Percentiles rank a stretch among this genome's conserved stretches.
phyloP scores from a whole-genome alignment of 2,888 invertebrate genomes.

The Drosophila macrothrix region DNA sequence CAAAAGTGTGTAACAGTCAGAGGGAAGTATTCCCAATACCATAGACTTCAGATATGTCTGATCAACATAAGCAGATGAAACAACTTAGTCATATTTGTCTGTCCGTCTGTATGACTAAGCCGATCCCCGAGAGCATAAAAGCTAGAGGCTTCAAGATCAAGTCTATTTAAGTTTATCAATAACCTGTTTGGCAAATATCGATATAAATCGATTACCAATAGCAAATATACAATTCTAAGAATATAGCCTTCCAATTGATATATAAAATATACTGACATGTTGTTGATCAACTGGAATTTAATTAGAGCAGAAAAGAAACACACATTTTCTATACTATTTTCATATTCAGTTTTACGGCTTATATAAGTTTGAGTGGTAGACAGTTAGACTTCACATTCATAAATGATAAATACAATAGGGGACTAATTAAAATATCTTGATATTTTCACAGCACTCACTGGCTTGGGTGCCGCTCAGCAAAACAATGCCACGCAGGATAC shows the following conservation, averaged over 20 bases:
- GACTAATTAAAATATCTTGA: neutral
- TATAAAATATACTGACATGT: neutral
- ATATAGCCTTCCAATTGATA: neutral
- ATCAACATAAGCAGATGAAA: neutral
- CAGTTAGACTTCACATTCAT: neutral
- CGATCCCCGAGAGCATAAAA: neutral
- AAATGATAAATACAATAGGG: neutral
- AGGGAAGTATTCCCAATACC: neutral
- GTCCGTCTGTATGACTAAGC: neutral
- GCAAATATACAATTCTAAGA: neutral
- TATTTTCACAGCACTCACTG: constrained; percentile 63
- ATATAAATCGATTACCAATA: neutral
- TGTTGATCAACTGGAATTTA: too few relatives aligned
- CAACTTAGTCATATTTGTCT: neutral
- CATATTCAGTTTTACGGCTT: neutral
- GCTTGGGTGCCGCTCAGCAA: constrained; percentile 84
- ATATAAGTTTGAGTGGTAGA: neutral
- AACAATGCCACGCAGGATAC: constrained; percentile 75
- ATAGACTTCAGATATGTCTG: neutral
- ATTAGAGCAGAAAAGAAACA: neutral
- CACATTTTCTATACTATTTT: neutral
- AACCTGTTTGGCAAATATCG: neutral
- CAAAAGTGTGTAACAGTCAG: neutral
- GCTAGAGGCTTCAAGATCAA: too few relatives aligned
- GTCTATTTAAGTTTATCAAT: neutral